A percentile compares a stretch with the other conserved stretches of the same genome.
These are phyloP conservation scores for Thalassaphorura encarpata DNA, from an alignment of 1,140 invertebrate genomes.

Conservation along the genomic window DNA sequence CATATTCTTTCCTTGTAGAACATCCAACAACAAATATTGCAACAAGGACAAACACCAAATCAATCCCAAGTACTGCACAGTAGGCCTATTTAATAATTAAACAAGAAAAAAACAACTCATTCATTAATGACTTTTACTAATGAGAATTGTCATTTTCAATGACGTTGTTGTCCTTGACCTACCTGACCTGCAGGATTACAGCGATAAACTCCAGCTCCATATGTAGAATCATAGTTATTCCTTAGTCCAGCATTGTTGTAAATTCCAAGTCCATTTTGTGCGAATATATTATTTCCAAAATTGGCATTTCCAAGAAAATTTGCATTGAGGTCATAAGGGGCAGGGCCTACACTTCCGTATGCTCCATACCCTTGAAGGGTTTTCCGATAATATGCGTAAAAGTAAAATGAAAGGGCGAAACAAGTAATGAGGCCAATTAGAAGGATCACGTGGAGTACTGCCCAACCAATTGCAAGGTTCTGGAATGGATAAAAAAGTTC, in stretches of 20 bases:
- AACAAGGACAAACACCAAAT: conserved; percentile 11
- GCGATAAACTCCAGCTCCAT: not conserved
- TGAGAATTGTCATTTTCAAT: too few relatives aligned
- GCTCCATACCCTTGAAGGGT: conserved; percentile 3
- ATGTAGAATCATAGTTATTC: not conserved
- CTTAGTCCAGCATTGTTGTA: not conserved
- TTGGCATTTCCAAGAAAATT: not conserved
- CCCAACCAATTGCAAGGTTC: conserved; percentile 6
- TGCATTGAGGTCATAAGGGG: not conserved
- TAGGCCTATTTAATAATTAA: too few relatives aligned
- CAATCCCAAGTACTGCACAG: conserved; percentile 13
- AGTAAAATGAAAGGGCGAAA: conserved; percentile 10
- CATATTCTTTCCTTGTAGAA: not conserved
- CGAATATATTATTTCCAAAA: not conserved
- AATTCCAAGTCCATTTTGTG: not conserved
- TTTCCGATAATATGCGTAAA: conserved; percentile 1
- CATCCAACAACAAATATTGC: conserved; percentile 12
- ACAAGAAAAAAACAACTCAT: too few relatives aligned
- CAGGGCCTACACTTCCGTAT: not conserved
- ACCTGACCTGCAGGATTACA: conserved; percentile 18
- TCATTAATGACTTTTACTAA: too few relatives aligned
- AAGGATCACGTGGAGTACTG: not conserved
- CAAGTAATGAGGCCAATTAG: not conserved
- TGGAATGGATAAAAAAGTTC: not conserved
- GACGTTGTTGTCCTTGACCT: too few relatives aligned